Base-by-base conservation (phyloP, 2,113 vertebrate genomes). In the Turdus rufiventris region DNA sequence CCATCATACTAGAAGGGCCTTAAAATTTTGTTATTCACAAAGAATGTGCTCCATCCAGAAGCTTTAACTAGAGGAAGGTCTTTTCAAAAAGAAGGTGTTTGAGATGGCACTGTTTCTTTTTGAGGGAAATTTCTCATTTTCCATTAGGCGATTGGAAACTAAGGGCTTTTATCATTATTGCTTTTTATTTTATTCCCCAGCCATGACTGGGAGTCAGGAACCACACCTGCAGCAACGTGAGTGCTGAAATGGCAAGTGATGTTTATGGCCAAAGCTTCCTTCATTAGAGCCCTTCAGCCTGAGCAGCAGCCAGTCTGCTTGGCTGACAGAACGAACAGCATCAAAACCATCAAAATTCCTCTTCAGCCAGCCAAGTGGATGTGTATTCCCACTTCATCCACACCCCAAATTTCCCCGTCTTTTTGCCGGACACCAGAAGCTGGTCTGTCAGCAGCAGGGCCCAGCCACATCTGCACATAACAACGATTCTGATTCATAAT, bases 231-330 rank as follows among this genome's bases (percentile, higher is more conserved):
- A 62, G 75, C 25, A 2, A 83, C 3, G 10, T 4, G 54, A 78
- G 26, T 45, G 42, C 51, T 95, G 84, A 92, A 97, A 91, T 89
- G 85, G 70, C 50, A 72, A 88, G 54, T 28, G 68, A 67, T 75
- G 45, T 88, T 94, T 95, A 58, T 18, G 11, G 76, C 63, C 81
- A 95, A n/a, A 85, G 8, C 65, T 68, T 91, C 45, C 67, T 79
- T 85, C 43, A 38, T 72, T 85, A 80, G 51, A 83, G 12, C 6
- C 21, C 43, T 90, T 28, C 92, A 66, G 58, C 67, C 54, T 68
- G 54, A 91, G 50, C 40, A 48, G 20, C 29, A 40, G 48, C 40
- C 48, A 67, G 71, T 88, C 38, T 17, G 18, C 5, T 23, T 81
- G 85, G 57, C 67, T 88, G 79, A 86, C 26, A 45, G 65, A 33